A percentile compares a stretch with the other conserved stretches of the same genome.
These are phyloP conservation scores for Molossus molossus DNA, from an alignment of 2,797 vertebrate genomes.

Conservation along the genomic window DNA sequence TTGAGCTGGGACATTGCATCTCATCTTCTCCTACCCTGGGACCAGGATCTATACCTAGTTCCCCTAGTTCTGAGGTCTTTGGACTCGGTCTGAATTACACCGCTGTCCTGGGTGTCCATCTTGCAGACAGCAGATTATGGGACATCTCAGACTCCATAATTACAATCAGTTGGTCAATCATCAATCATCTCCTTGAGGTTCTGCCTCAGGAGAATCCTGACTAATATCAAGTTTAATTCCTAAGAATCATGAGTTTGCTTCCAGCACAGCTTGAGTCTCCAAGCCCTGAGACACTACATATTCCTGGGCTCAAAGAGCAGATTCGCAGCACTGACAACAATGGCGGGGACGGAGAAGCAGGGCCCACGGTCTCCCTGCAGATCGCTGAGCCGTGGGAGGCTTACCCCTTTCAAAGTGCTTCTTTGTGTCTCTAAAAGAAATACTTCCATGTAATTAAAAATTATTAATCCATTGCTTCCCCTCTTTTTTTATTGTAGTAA, in stretches of 20 bases:
- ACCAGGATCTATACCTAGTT: neutral
- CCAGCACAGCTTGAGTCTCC: neutral
- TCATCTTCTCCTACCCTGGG: neutral
- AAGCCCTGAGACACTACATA: neutral
- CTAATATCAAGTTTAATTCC: neutral
- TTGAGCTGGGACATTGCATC: neutral
- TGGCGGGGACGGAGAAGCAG: neutral
- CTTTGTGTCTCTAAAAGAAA: neutral
- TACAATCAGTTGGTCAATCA: neutral
- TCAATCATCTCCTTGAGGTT: neutral
- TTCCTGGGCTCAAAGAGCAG: neutral
- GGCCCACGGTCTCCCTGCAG: neutral
- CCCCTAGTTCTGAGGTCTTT: neutral
- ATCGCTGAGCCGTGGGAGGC: neutral
- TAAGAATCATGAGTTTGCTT: neutral
- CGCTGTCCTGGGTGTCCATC: neutral
- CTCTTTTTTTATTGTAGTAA: neutral
- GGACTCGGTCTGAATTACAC: neutral
- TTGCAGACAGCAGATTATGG: neutral
- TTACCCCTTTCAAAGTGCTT: neutral
- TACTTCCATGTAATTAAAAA: conserved; percentile 26
- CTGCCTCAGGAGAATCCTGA: neutral
- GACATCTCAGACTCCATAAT: neutral
- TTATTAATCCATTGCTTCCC: neutral
- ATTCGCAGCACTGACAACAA: neutral